Conservation (phyloP, 2,888 invertebrate species). For the Deilephila porcellus region DNA sequence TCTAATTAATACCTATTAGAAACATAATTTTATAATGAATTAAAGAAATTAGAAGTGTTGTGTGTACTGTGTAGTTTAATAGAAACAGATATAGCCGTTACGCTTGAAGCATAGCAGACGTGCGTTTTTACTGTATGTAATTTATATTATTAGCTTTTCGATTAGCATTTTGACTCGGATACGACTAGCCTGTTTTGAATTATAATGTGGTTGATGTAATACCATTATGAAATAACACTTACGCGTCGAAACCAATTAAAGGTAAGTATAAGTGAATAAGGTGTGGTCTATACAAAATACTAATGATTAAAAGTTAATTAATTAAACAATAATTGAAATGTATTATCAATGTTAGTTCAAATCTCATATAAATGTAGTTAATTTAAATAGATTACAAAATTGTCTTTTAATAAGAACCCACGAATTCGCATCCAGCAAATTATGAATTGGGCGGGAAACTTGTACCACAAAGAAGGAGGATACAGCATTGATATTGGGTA, state of each 20-base stretch:
- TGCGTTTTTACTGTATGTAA: constrained; percentile 1
- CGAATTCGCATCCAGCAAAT: not conserved
- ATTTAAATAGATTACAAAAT: no score
- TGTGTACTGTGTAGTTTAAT: not conserved
- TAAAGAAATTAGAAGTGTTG: not conserved
- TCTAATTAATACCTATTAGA: not conserved
- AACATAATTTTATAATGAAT: not conserved
- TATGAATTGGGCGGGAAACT: not conserved
- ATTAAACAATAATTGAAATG: not conserved
- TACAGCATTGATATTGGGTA: not conserved
- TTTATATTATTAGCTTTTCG: constrained; percentile 10
- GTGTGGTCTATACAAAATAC: not conserved
- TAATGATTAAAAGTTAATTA: not conserved
- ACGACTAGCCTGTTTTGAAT: constrained; percentile 13
- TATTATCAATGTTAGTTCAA: no score
- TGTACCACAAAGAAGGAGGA: not conserved
- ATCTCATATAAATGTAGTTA: no score
- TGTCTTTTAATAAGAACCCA: no score
- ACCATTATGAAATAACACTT: not conserved
- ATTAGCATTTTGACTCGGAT: not conserved
- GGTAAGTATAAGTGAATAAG: not conserved
- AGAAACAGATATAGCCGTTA: not conserved
- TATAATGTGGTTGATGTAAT: not conserved
- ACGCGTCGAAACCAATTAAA: not conserved
- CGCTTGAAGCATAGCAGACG: not conserved